Evolutionary conservation across 2,888 invertebrate species (phyloP).

Genomic region (Trachelus stipa): DNA sequence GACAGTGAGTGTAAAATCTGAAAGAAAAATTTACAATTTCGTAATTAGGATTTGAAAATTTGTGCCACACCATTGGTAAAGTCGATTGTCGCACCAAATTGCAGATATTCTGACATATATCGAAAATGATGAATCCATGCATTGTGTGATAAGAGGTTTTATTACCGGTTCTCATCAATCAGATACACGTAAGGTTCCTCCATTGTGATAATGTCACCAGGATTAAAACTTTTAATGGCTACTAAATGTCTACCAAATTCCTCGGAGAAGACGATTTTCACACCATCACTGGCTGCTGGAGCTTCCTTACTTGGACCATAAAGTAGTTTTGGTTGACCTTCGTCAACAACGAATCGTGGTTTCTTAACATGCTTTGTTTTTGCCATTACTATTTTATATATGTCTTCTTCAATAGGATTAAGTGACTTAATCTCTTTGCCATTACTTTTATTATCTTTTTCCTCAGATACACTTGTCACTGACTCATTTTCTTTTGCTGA

Average conservation of each 20-base stretch:
- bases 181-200: slow-evolving; percentile 57
- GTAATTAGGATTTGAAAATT: neutral
- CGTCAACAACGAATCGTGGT: slow-evolving; percentile 46
- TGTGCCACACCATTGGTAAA: no score
- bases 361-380: slow-evolving; percentile 13
- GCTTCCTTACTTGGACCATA: slow-evolving; percentile 54
- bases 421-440: slow-evolving; percentile 27
- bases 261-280: slow-evolving; percentile 50
- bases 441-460: no score
- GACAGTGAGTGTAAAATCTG: slow-evolving; percentile 63
- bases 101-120: neutral
- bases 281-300: slow-evolving; percentile 53
- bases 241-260: slow-evolving; percentile 59
- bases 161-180: slow-evolving; percentile 55
- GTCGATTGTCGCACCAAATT: neutral
- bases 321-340: slow-evolving; percentile 43
- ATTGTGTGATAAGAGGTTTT: slow-evolving; percentile 25
- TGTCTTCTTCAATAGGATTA: slow-evolving; percentile 19
- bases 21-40: neutral
- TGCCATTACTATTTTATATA: neutral
- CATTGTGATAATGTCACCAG: slow-evolving; percentile 56
- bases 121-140: neutral
- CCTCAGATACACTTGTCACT: no score
- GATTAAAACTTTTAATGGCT: slow-evolving; percentile 55
- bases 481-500: no score